phyloP scores from a whole-genome alignment of 2,113 vertebrate species.

The Lanius collurio region DNA sequence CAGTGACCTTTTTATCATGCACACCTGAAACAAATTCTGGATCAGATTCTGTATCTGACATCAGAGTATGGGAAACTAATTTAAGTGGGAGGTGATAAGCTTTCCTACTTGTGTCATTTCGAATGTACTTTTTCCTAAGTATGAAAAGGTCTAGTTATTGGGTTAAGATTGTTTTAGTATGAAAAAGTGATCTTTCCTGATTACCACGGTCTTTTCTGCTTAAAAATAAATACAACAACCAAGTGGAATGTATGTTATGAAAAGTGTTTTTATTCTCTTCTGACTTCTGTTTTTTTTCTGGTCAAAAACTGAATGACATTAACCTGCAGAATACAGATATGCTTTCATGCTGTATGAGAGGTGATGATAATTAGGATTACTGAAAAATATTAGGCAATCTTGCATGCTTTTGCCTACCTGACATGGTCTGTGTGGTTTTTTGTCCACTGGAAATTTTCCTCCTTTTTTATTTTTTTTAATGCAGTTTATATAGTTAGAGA shows the following conservation, averaged over 20 bases:
- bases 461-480: not conserved
- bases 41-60: not conserved
- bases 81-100: not conserved
- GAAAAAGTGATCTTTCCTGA: not conserved
- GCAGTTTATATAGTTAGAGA: not conserved
- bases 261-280: not conserved
- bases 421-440: not conserved
- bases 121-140: not conserved
- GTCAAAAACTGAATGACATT: not conserved
- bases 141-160: not conserved
- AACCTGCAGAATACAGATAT: not conserved
- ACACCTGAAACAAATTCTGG: not conserved
- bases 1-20: not conserved
- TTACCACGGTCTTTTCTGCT: rapidly evolving
- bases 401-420: not conserved
- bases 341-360: not conserved
- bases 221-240: not conserved
- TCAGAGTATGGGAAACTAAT: not conserved
- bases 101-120: not conserved
- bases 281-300: not conserved
- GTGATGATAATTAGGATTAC: not conserved
- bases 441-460: not conserved
- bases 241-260: not conserved
- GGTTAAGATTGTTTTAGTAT: not conserved
- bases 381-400: not conserved